These are phyloP conservation scores for Malurus cyaneus DNA, from an alignment of 2,113 vertebrate species.

Conservation along the genomic window DNA sequence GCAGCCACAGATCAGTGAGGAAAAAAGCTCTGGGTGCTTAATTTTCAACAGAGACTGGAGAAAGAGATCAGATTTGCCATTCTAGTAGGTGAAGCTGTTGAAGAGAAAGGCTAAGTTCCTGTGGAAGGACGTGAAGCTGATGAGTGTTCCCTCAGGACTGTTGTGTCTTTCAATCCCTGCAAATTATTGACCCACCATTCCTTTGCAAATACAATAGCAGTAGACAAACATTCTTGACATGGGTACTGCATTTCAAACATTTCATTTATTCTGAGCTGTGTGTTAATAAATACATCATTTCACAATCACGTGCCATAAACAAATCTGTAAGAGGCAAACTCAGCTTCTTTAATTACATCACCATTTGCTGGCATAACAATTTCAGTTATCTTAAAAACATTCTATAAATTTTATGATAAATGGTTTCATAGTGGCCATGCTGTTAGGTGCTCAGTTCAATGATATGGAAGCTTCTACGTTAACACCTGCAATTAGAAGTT, in stretches of 20 bases:
- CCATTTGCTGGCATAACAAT: neutral
- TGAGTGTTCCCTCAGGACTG: neutral
- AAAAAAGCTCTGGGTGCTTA: neutral
- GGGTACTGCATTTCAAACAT: neutral
- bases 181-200: neutral
- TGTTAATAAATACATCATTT: neutral
- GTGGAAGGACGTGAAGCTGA: neutral
- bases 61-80: neutral
- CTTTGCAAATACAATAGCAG: neutral
- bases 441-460: neutral
- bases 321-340: neutral
- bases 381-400: neutral
- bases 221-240: neutral
- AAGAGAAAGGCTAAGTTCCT: neutral
- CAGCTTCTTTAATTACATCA: neutral
- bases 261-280: neutral
- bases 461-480: neutral
- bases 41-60: neutral
- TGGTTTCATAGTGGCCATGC: neutral
- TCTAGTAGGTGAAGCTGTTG: neutral
- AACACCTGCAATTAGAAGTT: neutral
- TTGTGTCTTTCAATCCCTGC: neutral
- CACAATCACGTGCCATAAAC: neutral
- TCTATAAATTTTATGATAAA: neutral
- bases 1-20: neutral